These are phyloP conservation scores for Chamaetylas fuelleborni DNA, from an alignment of 2,113 vertebrate species.

Conservation along the genomic window DNA sequence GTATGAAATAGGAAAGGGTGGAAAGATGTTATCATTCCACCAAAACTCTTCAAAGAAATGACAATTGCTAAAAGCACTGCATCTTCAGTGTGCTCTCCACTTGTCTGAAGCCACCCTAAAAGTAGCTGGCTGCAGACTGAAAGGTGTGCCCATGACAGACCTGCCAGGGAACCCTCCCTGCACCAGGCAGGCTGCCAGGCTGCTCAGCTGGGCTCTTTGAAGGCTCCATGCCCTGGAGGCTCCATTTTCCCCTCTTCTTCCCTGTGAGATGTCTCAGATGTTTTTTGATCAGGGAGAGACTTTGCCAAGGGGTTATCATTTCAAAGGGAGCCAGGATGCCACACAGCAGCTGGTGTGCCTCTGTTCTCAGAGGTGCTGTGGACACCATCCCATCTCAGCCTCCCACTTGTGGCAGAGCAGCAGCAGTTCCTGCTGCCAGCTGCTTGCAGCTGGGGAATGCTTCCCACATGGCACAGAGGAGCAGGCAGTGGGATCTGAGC, in stretches of 20 bases:
- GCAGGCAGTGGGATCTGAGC: neutral
- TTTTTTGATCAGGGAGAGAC: neutral
- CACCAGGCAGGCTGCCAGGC: neutral
- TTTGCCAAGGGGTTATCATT: neutral
- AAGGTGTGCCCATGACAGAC: neutral
- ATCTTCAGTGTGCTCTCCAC: neutral
- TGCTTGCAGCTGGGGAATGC: accelerated
- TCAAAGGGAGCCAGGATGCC: neutral
- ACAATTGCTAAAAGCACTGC: neutral
- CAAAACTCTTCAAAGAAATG: neutral
- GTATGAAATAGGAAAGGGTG: neutral
- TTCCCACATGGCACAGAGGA: accelerated
- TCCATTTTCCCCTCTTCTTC: neutral
- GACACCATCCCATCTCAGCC: neutral
- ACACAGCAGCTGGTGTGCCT: neutral
- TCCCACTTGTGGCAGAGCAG: neutral
- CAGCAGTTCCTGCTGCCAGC: neutral
- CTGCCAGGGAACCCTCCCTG: neutral
- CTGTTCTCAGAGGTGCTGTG: neutral
- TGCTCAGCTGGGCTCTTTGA: neutral
- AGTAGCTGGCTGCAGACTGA: neutral
- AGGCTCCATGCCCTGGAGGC: neutral
- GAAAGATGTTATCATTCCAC: neutral
- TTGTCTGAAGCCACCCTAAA: neutral
- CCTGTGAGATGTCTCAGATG: neutral